Conservation (phyloP, 2,888 invertebrate genomes). For the Caenorhabditis zanzibari region DNA sequence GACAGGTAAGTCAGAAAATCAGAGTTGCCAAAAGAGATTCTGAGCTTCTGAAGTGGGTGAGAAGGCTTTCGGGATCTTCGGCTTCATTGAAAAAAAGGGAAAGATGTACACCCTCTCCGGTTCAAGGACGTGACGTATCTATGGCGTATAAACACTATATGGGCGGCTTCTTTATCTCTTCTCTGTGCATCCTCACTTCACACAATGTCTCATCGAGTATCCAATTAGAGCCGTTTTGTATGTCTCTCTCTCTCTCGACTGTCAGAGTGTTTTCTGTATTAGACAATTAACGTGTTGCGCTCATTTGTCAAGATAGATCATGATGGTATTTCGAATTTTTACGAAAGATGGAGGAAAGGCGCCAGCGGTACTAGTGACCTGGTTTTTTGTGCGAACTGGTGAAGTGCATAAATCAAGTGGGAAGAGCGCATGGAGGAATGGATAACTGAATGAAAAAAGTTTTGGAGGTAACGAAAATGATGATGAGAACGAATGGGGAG, state of each 20-base stretch:
- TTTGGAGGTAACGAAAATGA: slow-evolving; percentile 30
- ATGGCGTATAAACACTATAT: slow-evolving; percentile 55
- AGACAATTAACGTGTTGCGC: slow-evolving; percentile 54
- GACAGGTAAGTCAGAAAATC: background rate
- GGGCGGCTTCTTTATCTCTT: slow-evolving; percentile 58
- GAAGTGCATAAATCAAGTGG: slow-evolving; percentile 58
- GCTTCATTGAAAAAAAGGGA: slow-evolving; percentile 30
- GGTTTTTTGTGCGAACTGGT: slow-evolving; percentile 48
- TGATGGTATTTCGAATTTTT: slow-evolving; percentile 44
- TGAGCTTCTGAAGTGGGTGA: slow-evolving; percentile 48
- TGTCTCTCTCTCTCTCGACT: slow-evolving; percentile 27
- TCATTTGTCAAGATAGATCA: slow-evolving; percentile 22
- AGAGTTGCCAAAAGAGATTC: slow-evolving; percentile 19
- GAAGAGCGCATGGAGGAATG: slow-evolving; percentile 21
- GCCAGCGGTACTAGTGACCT: slow-evolving; percentile 55
- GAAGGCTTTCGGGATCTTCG: slow-evolving; percentile 14
- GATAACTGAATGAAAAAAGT: too few species aligned
- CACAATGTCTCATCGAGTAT: slow-evolving; percentile 19
- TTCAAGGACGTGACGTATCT: slow-evolving; percentile 60
- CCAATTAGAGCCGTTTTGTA: slow-evolving; percentile 59
- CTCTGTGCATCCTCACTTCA: slow-evolving; percentile 29
- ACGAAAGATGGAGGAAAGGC: slow-evolving; percentile 14
- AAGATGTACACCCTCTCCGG: slow-evolving; percentile 43
- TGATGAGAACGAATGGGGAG: slow-evolving; percentile 8
- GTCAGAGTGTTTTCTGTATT: slow-evolving; percentile 27